Evolutionary conservation across 2,888 invertebrate species (phyloP), one percentile per base, ranked within the genome.

Genomic region (Flexamia atlantica): DNA sequence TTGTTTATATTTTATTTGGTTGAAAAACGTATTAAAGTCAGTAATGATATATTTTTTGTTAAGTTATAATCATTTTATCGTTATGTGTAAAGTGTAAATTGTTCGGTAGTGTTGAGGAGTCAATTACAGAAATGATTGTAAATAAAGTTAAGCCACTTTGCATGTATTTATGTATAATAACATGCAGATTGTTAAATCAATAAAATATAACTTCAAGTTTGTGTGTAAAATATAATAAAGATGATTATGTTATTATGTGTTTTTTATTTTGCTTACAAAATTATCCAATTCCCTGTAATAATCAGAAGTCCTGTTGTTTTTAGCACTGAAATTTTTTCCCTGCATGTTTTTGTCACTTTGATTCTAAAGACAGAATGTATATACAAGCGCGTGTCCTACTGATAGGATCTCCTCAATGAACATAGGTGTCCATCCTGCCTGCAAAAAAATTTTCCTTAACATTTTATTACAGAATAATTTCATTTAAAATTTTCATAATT

Each of bases 61-160:
- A 57, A 79, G 79, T 79, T 79, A 79, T 79, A 57, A 57, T 79
- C 50, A 57, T 79, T 79, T 79, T 83, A 70, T 83, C 53, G 72
- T 83, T 83, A 50, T 72, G 25, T 83, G 82, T 83, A 83, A 83
- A 83, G 82, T 83, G 82, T 83, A 83, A 23, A 83, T 83, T 83
- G 25, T 53, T 79, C 70, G 36, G 28, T 74, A 83, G 82, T 32
- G 53, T 74, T 32, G n/a, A 83, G 40, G 72, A 74, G 82, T 83
- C 82, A 74, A 83, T 74, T 83, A 83, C 32, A 46, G 36, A 53
- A 79, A 28, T 10, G 25, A 50, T 25, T 79, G 50, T 36, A 79
- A 25, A 79, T 50, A 32, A 14, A 46, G 40, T 76, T 42, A 46
- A 50, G 17, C 17, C 32, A 28, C n/a, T 36, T 32, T 79, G 79